phyloP scores from a whole-genome alignment of 2,797 vertebrate genomes.

The Gadopsis bispinosus region DNA sequence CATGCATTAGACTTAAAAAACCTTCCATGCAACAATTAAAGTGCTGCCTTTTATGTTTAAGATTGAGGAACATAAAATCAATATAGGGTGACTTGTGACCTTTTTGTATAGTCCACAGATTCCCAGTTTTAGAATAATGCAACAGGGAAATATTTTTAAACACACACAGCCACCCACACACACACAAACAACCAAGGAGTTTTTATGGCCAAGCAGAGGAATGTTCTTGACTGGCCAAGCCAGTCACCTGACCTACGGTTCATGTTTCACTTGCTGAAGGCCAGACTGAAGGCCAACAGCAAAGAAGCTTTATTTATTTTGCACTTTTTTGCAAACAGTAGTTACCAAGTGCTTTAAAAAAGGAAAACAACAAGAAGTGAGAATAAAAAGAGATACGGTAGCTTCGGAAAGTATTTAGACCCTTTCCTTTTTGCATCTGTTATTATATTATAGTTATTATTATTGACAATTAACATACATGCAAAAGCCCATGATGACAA shows the following conservation, averaged over 20 bases:
- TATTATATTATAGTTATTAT: background rate
- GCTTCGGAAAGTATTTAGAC: background rate
- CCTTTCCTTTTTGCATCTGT: background rate
- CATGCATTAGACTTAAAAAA: background rate
- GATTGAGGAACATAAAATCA: background rate
- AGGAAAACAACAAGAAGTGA: background rate
- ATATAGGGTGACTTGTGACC: background rate
- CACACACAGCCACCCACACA: background rate
- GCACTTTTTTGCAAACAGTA: background rate
- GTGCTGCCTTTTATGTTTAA: background rate
- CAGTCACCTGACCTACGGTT: conserved; percentile 33
- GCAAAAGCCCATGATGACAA: background rate
- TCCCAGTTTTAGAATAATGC: conserved; percentile 10
- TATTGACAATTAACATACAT: background rate
- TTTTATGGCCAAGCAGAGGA: conserved; percentile 29
- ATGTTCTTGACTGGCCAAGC: conserved; percentile 21
- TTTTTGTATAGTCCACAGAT: background rate
- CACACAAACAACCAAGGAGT: conserved; percentile 3
- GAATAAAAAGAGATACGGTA: background rate
- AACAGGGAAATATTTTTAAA: conserved; percentile 1
- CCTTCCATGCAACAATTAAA: background rate
- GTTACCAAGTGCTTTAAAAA: background rate
- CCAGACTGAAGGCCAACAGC: conserved; percentile 11
- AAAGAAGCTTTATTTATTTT: background rate
- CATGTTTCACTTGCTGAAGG: conserved; percentile 14